Conservation (phyloP, 1,140 invertebrate species). For the Lepidostoma basale region DNA sequence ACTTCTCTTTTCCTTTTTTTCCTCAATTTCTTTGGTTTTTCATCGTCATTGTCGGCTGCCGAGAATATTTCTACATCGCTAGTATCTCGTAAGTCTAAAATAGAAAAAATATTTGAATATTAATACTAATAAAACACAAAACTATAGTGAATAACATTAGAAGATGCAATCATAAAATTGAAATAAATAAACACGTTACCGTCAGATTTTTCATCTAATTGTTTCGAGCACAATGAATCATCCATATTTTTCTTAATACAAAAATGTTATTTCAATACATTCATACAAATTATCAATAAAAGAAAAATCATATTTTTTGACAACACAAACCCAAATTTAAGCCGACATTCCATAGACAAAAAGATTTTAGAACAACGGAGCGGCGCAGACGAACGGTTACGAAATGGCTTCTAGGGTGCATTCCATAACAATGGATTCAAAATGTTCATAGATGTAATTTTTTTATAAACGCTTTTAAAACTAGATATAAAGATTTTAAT, state of each 20-base stretch:
- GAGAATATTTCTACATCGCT: conserved; percentile 42
- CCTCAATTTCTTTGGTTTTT: conserved; percentile 53
- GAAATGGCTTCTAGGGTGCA: too few species aligned
- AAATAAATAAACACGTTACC: conserved; percentile 14
- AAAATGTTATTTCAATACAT: neutral
- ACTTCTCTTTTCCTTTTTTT: conserved; percentile 53
- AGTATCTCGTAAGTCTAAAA: conserved; percentile 37
- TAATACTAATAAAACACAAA: neutral
- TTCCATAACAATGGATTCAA: too few species aligned
- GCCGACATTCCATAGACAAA: neutral
- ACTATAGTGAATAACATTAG: too few species aligned
- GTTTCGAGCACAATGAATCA: neutral
- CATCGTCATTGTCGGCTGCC: conserved; percentile 52
- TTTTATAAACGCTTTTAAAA: too few species aligned
- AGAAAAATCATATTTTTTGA: neutral
- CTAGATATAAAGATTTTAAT: too few species aligned
- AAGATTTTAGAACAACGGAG: too few species aligned
- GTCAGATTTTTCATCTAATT: conserved; percentile 19
- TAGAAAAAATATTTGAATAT: neutral
- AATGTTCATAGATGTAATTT: too few species aligned
- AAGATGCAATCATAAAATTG: too few species aligned
- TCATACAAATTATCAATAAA: neutral
- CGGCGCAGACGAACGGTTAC: too few species aligned
- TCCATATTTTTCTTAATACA: conserved; percentile 21
- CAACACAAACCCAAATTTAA: neutral